phyloP scores from a whole-genome alignment of 2,113 vertebrate genomes.

The Herpetotheres cachinnans region DNA sequence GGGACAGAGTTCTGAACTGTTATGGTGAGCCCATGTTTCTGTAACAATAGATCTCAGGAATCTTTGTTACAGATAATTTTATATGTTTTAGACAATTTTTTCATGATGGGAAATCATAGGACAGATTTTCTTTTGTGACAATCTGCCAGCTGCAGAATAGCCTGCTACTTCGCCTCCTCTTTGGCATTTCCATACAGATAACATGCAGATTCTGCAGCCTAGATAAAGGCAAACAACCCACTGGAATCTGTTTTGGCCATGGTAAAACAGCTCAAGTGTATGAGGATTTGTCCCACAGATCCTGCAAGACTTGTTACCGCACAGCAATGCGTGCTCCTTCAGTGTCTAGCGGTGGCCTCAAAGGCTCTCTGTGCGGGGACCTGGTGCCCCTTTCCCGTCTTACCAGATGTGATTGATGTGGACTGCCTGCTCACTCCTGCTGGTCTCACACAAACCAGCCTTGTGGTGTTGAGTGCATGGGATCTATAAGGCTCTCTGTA shows the following conservation, averaged over 20 bases:
- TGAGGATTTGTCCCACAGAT: neutral
- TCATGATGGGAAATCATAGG: neutral
- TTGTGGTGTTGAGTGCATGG: neutral
- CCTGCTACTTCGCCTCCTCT: accelerated
- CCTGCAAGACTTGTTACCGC: neutral
- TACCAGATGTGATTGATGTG: neutral
- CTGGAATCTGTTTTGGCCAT: neutral
- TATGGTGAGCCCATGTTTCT: neutral
- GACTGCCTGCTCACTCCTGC: neutral
- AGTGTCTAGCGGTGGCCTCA: neutral
- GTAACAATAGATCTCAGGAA: neutral
- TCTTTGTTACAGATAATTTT: neutral
- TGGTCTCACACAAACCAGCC: neutral
- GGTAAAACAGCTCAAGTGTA: neutral
- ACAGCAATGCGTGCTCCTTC: neutral
- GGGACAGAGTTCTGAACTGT: neutral
- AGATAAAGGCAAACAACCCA: neutral
- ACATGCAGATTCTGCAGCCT: accelerated
- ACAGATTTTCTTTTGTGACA: neutral
- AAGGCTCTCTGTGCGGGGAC: accelerated
- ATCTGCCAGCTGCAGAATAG: neutral
- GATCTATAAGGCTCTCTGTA: neutral
- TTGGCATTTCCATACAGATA: neutral
- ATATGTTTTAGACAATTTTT: neutral
- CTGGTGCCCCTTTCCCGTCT: neutral